These are phyloP conservation scores for Cerastoderma edule DNA, from an alignment of 2,888 invertebrate species.

Conservation along the genomic window DNA sequence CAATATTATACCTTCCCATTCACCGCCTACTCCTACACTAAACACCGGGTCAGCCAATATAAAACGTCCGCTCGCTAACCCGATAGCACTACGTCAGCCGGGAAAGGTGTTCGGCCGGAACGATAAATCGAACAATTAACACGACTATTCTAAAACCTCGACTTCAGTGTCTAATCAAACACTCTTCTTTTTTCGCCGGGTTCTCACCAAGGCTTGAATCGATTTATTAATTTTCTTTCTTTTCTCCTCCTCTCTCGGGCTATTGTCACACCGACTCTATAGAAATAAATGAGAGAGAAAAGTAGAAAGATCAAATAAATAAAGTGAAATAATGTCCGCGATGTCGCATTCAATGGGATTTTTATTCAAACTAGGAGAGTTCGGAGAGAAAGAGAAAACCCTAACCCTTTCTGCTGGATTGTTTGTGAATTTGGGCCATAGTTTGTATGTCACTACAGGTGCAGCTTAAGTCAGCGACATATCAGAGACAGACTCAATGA, in stretches of 20 bases:
- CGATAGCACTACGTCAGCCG: slow-evolving; percentile 8
- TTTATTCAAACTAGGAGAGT: slow-evolving; percentile 19
- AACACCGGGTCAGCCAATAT: slow-evolving; percentile 11
- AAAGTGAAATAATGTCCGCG: slow-evolving; percentile 5
- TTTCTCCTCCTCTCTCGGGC: slow-evolving; percentile 17
- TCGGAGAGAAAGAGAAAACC: too few relatives aligned
- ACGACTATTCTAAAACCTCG: slow-evolving; percentile 35
- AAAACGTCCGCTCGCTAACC: slow-evolving; percentile 13
- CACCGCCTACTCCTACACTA: slow-evolving; percentile 27
- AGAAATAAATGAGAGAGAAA: slow-evolving; percentile 26
- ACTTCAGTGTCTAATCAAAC: slow-evolving; percentile 42
- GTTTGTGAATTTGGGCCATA: too few relatives aligned
- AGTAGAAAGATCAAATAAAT: slow-evolving; percentile 21
- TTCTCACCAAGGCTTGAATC: slow-evolving; percentile 30
- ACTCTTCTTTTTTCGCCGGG: slow-evolving; percentile 25
- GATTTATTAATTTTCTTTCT: slow-evolving; percentile 49
- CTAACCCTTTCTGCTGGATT: too few relatives aligned
- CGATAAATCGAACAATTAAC: slow-evolving; percentile 34
- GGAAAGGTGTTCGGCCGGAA: slow-evolving; percentile 20
- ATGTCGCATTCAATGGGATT: slow-evolving; percentile 4
- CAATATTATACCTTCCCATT: slow-evolving; percentile 19
- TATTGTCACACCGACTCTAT: slow-evolving; percentile 37
- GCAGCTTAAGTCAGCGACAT: too few relatives aligned
- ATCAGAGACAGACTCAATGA: too few relatives aligned
- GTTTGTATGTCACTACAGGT: too few relatives aligned